phyloP scores from a whole-genome alignment of 2,113 vertebrate genomes.

The Cathartes aura region DNA sequence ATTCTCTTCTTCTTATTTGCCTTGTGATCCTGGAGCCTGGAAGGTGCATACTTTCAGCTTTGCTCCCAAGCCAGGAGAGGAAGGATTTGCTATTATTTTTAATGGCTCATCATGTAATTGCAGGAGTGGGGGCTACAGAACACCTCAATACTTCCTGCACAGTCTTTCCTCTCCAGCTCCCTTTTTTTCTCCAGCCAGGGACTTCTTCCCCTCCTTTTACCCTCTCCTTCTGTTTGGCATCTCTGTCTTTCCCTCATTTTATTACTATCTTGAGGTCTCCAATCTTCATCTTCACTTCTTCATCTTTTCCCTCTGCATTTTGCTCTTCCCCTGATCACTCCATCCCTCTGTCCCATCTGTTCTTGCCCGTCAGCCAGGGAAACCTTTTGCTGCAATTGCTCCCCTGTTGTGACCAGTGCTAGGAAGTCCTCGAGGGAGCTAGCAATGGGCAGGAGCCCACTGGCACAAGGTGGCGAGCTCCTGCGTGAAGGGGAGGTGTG shows the following conservation, averaged over 20 bases:
- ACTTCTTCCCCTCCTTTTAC: background rate
- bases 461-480: background rate
- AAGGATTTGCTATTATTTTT: conserved; percentile 36
- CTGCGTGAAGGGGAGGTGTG: background rate
- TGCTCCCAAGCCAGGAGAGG: background rate
- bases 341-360: background rate
- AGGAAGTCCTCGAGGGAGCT: background rate
- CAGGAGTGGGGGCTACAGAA: background rate
- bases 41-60: conserved; percentile 16
- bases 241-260: background rate
- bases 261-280: background rate
- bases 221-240: background rate
- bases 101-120: conserved; percentile 9
- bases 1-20: conserved; percentile 14
- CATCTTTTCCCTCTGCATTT: background rate
- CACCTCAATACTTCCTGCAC: background rate
- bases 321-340: background rate
- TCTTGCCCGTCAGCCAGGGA: background rate
- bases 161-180: background rate
- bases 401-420: background rate
- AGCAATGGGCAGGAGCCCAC: background rate
- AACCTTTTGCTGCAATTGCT: background rate
- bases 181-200: background rate
- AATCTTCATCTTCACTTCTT: background rate
- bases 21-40: conserved; percentile 3